Evolutionary conservation across 2,888 invertebrate species (phyloP), one percentile per base, ranked within the genome.

Genomic region (Leucania comma): DNA sequence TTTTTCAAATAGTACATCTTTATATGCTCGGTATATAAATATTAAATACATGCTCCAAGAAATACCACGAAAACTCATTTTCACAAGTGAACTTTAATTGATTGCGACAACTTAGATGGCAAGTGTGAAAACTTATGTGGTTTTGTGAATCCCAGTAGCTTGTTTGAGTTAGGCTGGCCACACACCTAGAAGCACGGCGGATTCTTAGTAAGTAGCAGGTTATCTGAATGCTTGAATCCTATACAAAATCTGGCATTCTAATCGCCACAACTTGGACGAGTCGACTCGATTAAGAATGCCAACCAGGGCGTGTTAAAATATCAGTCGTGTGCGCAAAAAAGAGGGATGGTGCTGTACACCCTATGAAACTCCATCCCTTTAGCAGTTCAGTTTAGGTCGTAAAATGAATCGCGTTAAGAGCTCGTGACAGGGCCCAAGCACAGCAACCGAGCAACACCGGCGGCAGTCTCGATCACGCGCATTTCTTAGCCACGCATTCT

Each of bases 11-110:
- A 81, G 83, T 86, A 90, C 90, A 91, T 88, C 91, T 92, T 90
- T 94, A 94, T 93, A 93, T 82, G 69, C 53, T 38, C 68, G 77
- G 72, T 74, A 84, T 84, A 87, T 87, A 82, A 87, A 89, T 83
- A 82, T 73, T 65, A 86, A 72, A 73, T 83, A 86, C 85, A 88
- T 86, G 84, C 87, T 81, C 51, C 68, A 81, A 89, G 88, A 42
- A 77, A 72, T 77, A 81, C 78, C 60, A 48, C 64, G 72, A 81
- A 86, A 80, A 78, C 61, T 69, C 69, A 58, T 79, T 75, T 82
- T 87, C 82, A 82, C 86, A 75, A 58, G 48, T 66, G 29, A 72
- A 48, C 85, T 90, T 68, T 93, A 94, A 94, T 84, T 81, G 79
- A 9, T 82, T 80, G 48, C 59, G 79, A 75, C 86, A 69, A 90